Base-by-base conservation (phyloP, 2,888 invertebrate species). In the Shargacucullia verbasci region DNA sequence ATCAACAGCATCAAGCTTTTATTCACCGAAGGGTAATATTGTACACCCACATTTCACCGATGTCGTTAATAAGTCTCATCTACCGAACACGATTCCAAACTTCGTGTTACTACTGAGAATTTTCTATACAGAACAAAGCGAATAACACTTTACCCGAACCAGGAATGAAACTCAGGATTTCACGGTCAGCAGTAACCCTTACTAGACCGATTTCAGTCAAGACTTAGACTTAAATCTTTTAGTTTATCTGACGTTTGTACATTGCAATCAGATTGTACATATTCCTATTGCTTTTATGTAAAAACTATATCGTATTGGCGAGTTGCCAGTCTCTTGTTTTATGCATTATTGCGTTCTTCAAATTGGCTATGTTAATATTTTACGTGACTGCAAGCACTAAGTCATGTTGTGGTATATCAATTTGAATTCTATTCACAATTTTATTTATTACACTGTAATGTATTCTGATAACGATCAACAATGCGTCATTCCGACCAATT, bases 341-440 rank as follows among this genome's bases (percentile, higher is more conserved):
- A 48, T 40, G 33, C 39, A 39, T 34, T 50, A 25, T 33, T 59
- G 46, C 38, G 11, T 61, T 13, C 46, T 68, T 52, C 53, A 13
- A 35, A 35, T 41, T 59, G 27, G 12, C 10, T 8, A 53, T 43
- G 39, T 41, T 70, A 54, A 70, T 65, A 63, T 70, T 54, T 29
- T 70, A 70, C 54, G 64, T 70, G 64, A 65, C 64, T 70, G 40
- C 63, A 45, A 29, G 48, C 48, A 54, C 44, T 62, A 49, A 41
- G 13, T 45, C 45, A 46, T 33, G 13, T 34, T 48, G 35, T 35
- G 33, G 11, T 48, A 15, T 62, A 54, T 62, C 48, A 63, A 70
- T 45, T 25, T 54, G 33, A 54, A 31, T 45, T 20, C n/a, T 34
- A 34, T 63, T 46, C 14, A 35, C 35, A 12, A 11, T 4, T 41